Base-by-base conservation (phyloP, 2,797 vertebrate genomes). In the Cygnus olor region DNA sequence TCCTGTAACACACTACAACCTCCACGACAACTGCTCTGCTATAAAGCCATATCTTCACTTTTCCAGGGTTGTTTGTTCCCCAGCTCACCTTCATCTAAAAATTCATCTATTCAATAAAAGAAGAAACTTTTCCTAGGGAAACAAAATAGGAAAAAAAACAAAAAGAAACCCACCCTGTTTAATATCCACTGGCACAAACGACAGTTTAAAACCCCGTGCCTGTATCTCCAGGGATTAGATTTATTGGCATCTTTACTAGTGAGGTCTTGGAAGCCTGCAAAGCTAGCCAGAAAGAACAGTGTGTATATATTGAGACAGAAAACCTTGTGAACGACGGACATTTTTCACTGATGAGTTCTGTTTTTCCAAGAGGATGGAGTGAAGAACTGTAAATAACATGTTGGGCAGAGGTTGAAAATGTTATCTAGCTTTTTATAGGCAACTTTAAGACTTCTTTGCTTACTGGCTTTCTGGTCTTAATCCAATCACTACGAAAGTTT, bases 391-490 rank as follows among this genome's bases (percentile, higher is more conserved):
- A 96, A 94, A 96, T 93, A 97, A 96, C 93, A 94, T 93, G 92
- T 72, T 95, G 95, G 94, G 92, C 93, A 95, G 92, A 93, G 93
- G 92, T 95, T 97, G 96, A 96, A 95, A 94, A 95, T 95, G 96
- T 97, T 97, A 97, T 96, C 95, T 95, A 94, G 94, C 94, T 97
- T 96, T 96, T 96, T 97, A 95, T 95, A 96, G 95, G 90, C 90
- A 96, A 88, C 84, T 95, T 89, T 53, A 91, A 71, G 81, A 69
- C 69, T 94, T 85, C 76, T 68, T 17, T 95, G 93, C 96, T 93
- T 68, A 80, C 51, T 88, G 79, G 36, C 40, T 94, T 96, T 65
- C 88, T 96, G 96, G 88, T 84, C 88, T 78, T 92, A 93, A 34
- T 95, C 90, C 94, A 96, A 84, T 94, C 85, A 85, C 82, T 69